Evolutionary conservation across 2,113 vertebrate species (phyloP).

Genomic region (Coracopsis vasa): DNA sequence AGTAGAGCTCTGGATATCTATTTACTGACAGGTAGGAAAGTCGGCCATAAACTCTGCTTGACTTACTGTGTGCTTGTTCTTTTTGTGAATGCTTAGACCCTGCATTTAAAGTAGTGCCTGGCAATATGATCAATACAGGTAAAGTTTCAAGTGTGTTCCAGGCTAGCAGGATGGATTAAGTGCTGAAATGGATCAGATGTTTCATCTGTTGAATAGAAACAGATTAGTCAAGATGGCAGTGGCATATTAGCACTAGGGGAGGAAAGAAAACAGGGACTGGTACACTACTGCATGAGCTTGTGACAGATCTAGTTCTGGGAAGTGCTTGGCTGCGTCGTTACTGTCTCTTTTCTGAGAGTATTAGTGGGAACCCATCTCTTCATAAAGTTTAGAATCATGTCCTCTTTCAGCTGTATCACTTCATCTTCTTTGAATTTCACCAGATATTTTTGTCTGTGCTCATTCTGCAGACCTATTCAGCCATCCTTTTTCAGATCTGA

Average conservation of each 20-base stretch:
- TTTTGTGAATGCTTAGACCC: neutral
- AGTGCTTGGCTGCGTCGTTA: accelerated
- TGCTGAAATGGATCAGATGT: neutral
- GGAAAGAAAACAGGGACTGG: neutral
- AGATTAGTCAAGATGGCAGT: neutral
- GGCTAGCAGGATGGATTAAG: neutral
- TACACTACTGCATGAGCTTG: accelerated
- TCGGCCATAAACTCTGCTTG: neutral
- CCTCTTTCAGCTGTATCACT: neutral
- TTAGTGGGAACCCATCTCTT: neutral
- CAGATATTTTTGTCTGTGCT: neutral
- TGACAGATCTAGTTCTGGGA: neutral
- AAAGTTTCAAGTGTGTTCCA: conserved; percentile 27
- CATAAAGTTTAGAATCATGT: accelerated
- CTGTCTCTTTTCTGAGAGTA: neutral
- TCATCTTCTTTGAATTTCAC: neutral
- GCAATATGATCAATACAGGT: conserved; percentile 31
- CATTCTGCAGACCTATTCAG: neutral
- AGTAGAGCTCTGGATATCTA: neutral
- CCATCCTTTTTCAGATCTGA: neutral
- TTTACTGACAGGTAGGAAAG: neutral
- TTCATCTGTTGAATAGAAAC: neutral
- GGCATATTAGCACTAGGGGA: neutral
- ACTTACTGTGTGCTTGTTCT: neutral
- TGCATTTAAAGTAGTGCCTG: conserved; percentile 1